phyloP scores from a whole-genome alignment of 1,140 invertebrate genomes.

The Megalopta genalis region DNA sequence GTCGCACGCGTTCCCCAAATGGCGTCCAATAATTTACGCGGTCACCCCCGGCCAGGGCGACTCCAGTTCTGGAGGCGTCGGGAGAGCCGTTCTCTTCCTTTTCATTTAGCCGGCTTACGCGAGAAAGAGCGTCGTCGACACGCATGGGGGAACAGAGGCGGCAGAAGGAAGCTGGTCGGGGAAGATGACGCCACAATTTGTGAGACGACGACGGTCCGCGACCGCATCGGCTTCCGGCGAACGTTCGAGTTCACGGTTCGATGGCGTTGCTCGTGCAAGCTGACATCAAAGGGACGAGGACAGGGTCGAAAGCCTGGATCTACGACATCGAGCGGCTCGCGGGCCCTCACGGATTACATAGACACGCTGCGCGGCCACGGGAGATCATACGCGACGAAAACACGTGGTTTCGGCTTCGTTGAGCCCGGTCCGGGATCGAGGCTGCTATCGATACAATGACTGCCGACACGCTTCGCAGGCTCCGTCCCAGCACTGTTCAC shows the following conservation, averaged over 20 bases:
- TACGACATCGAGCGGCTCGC: background rate
- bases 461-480: conserved; percentile 6
- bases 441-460: conserved; percentile 37
- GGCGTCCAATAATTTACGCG: conserved; percentile 11
- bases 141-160: background rate
- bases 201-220: background rate
- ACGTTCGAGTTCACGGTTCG: conserved; percentile 27
- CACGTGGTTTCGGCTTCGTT: conserved; percentile 40
- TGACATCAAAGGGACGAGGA: conserved; percentile 19
- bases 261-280: conserved; percentile 4
- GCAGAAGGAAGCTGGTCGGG: background rate
- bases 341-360: background rate
- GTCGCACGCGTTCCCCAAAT: background rate
- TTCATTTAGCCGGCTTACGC: conserved; percentile 15
- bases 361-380: background rate
- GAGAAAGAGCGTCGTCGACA: background rate
- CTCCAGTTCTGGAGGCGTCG: conserved; percentile 4
- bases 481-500: background rate
- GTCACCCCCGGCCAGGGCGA: background rate
- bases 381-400: conserved; percentile 19
- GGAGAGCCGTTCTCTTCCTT: conserved; percentile 32
- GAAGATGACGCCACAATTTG: conserved; percentile 21
- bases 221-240: conserved; percentile 20
- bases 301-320: background rate
- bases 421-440: background rate